These are phyloP conservation scores for Lathronympha strigana DNA, from an alignment of 2,888 invertebrate genomes.

Conservation along the genomic window DNA sequence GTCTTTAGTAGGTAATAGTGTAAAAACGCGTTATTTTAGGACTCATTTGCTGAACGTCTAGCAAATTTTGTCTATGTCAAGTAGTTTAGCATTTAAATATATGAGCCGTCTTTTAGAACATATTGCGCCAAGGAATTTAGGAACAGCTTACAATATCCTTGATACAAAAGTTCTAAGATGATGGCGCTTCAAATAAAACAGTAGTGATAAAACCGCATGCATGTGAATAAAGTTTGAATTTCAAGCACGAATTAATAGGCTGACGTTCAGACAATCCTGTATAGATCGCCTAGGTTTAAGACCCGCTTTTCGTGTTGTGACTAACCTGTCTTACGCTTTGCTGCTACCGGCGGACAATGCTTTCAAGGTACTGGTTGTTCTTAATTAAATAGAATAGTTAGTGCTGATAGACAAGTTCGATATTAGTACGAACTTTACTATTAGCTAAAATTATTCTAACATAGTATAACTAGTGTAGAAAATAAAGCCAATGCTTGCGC, in stretches of 20 bases:
- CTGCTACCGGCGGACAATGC: constrained; percentile 79
- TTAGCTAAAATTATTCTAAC: constrained; percentile 18
- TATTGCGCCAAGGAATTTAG: neutral
- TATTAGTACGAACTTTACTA: neutral
- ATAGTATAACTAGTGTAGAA: constrained; percentile 45
- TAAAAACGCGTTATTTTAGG: constrained; percentile 2
- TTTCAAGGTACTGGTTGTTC: constrained; percentile 75
- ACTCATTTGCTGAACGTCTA: constrained; percentile 20
- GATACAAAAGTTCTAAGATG: neutral
- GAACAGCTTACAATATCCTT: neutral
- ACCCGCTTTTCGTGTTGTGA: constrained; percentile 77
- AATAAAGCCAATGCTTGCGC: constrained; percentile 72
- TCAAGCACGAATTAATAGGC: neutral
- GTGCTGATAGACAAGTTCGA: neutral
- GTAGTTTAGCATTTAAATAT: neutral
- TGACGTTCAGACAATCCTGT: constrained; percentile 57
- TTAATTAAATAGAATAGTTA: constrained; percentile 52
- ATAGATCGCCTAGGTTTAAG: constrained; percentile 54
- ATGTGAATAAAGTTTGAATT: constrained; percentile 1
- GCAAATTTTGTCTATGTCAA: constrained; percentile 5
- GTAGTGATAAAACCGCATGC: neutral
- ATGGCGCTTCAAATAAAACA: neutral
- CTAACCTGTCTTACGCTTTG: constrained; percentile 80
- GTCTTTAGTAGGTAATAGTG: neutral
- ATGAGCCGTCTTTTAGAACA: neutral